phyloP scores from a whole-genome alignment of 2,888 invertebrate genomes.

The Anagyrus pseudococci region DNA sequence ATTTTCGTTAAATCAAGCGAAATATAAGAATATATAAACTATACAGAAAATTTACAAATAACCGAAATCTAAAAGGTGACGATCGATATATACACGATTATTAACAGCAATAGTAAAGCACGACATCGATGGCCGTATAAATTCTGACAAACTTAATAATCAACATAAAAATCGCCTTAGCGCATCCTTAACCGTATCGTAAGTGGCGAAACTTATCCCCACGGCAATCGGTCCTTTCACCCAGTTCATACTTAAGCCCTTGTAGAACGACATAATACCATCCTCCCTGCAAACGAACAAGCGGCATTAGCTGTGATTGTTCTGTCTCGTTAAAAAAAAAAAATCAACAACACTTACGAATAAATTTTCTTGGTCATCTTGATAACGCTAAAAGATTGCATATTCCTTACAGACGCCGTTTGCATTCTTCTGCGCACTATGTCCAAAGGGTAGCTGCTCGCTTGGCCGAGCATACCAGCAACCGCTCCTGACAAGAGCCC shows the following conservation, averaged over 20 bases:
- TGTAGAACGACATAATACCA: slow-evolving; percentile 92
- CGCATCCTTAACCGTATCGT: slow-evolving; percentile 78
- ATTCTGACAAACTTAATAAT: slow-evolving; percentile 11
- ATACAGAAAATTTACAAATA: slow-evolving; percentile 4
- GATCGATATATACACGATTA: slow-evolving; percentile 20
- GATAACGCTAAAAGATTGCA: slow-evolving; percentile 66
- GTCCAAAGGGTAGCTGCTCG: slow-evolving; percentile 95
- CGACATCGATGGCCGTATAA: slow-evolving; percentile 1
- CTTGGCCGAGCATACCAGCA: slow-evolving; percentile 94
- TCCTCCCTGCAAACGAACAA: slow-evolving; percentile 85
- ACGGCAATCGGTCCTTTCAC: slow-evolving; percentile 90
- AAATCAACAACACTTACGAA: slow-evolving; percentile 64
- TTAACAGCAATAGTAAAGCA: background rate
- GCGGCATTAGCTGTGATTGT: background rate
- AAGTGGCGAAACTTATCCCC: slow-evolving; percentile 95
- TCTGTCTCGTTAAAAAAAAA: background rate
- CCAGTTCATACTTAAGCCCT: slow-evolving; percentile 99
- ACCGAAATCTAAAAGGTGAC: too few relatives aligned
- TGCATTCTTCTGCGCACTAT: slow-evolving; percentile 83
- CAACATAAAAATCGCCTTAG: slow-evolving; percentile 61
- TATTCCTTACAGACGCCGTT: slow-evolving; percentile 67
- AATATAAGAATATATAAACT: too few relatives aligned
- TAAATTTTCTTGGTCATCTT: slow-evolving; percentile 75
- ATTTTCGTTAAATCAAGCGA: too few relatives aligned
- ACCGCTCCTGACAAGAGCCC: slow-evolving; percentile 85